Evolutionary conservation across 2,113 vertebrate genomes (phyloP), one percentile per base, ranked within the genome.

Genomic region (Gambusia holbrooki): DNA sequence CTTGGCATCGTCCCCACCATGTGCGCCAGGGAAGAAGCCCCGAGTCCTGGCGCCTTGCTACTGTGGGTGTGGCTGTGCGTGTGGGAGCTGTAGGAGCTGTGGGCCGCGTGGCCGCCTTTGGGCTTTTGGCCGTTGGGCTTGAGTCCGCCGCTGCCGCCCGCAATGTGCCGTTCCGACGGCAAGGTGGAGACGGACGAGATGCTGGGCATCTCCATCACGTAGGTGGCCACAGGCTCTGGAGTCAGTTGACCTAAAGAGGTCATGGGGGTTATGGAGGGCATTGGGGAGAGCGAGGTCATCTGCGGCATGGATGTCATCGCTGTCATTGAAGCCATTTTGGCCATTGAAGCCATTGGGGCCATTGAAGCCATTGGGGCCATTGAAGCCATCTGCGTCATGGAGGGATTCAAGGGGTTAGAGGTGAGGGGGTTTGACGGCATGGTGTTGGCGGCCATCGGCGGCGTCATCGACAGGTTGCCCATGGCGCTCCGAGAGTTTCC

Each of bases 51-150:
- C 27, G 80, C 74, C 89, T 92, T 92, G 89, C 91, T 92, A 91
- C 89, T 90, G 83, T 92, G 89, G 86, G 89, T 83, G 80, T 92
- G 90, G 62, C 58, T 64, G 84, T 79, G 77, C 73, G 32, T 32
- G 32, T 32, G 32, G 60, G 77, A 76, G 82, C 66, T 86, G 77
- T 86, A 81, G 45, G 87, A 74, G 79, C 80, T 83, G 88, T 90
- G 82, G 66, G 73, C 66, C 62, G 66, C 7, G n/a, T 92, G 88
- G 72, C 83, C 81, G 69, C 73, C 65, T 88, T 96, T 96, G 76
- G 94, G 93, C 91, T 97, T 98, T 42, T 97, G 97, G 90, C 97
- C 96, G 0, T 97, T 97, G 67, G 94, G 95, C 83, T 96, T 96
- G 80, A 94, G 89, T 72, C 81, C 87, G 7, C 68, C 83, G 17